phyloP scores from a whole-genome alignment of 37 sponge, comb jelly and placozoan genomes.

The Halichondria panicea region DNA sequence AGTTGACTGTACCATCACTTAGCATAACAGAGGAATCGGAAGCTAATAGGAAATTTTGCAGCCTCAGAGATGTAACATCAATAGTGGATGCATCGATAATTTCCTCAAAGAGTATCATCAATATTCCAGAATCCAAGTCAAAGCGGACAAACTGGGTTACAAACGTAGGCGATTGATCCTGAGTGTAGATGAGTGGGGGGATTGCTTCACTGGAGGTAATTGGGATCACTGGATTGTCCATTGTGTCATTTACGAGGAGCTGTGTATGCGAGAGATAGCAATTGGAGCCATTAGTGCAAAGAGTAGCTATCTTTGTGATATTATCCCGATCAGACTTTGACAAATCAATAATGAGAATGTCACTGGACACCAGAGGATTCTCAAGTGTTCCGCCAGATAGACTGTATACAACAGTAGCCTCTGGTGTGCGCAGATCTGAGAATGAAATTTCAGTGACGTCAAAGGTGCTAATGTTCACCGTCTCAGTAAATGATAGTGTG shows the following conservation, averaged over 20 bases:
- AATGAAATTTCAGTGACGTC: conserved; percentile 57
- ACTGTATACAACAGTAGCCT: conserved; percentile 29
- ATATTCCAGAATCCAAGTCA: conserved; percentile 74
- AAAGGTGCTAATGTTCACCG: conserved; percentile 77
- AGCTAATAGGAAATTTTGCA: conserved; percentile 52
- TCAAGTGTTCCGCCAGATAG: conserved; percentile 72
- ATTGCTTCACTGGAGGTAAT: conserved; percentile 18
- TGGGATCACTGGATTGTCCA: conserved; percentile 56
- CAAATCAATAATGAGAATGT: conserved; percentile 52
- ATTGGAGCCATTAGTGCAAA: conserved; percentile 57
- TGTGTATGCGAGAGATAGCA: conserved; percentile 54
- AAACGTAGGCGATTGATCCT: conserved; percentile 55
- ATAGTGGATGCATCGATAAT: conserved; percentile 72
- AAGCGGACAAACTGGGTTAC: conserved; percentile 60
- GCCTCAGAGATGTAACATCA: conserved; percentile 51
- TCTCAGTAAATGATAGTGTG: conserved; percentile 87
- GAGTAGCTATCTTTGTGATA: conserved; percentile 51
- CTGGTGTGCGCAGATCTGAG: conserved; percentile 13
- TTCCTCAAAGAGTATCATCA: conserved; percentile 74
- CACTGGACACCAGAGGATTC: conserved; percentile 15
- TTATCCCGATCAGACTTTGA: conserved; percentile 70
- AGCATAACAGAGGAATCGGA: conserved; percentile 43
- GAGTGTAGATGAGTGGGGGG: conserved; percentile 24
- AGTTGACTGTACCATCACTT: conserved; percentile 66
- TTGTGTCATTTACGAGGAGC: conserved; percentile 67